These are phyloP conservation scores for Cynocephalus volans DNA, from an alignment of 2,113 vertebrate species.

Conservation along the genomic window DNA sequence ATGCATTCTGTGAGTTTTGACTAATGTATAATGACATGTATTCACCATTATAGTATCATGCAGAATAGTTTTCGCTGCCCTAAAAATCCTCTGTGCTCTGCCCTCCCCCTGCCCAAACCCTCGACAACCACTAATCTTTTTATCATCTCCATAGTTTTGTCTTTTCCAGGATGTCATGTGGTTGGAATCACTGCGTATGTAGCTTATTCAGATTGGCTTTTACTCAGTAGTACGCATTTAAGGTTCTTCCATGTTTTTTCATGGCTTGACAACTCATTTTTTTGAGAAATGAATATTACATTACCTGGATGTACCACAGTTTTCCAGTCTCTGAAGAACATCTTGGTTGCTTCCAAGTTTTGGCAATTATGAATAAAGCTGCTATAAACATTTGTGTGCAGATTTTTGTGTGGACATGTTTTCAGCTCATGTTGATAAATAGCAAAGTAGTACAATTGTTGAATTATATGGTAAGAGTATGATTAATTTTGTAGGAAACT, in stretches of 20 bases:
- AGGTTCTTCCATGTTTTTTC: neutral
- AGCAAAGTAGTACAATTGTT: neutral
- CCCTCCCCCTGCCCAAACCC: neutral
- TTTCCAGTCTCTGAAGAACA: neutral
- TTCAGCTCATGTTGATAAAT: neutral
- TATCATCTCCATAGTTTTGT: neutral
- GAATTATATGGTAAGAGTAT: neutral
- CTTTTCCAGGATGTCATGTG: too few relatives aligned
- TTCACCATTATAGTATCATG: neutral
- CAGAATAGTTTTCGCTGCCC: neutral
- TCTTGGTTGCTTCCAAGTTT: neutral
- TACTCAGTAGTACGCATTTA: too few relatives aligned
- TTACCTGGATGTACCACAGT: too few relatives aligned
- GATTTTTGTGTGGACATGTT: neutral
- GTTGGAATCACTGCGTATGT: too few relatives aligned
- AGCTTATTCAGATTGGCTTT: too few relatives aligned
- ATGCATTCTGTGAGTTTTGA: neutral
- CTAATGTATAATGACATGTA: neutral
- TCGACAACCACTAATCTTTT: too few relatives aligned
- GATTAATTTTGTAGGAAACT: neutral
- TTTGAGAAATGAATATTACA: too few relatives aligned
- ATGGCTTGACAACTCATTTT: too few relatives aligned
- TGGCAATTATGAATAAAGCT: neutral
- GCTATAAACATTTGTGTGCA: neutral
- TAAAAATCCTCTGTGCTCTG: neutral